Conservation (phyloP, 2,113 vertebrate genomes). For the Eonycteris spelaea region DNA sequence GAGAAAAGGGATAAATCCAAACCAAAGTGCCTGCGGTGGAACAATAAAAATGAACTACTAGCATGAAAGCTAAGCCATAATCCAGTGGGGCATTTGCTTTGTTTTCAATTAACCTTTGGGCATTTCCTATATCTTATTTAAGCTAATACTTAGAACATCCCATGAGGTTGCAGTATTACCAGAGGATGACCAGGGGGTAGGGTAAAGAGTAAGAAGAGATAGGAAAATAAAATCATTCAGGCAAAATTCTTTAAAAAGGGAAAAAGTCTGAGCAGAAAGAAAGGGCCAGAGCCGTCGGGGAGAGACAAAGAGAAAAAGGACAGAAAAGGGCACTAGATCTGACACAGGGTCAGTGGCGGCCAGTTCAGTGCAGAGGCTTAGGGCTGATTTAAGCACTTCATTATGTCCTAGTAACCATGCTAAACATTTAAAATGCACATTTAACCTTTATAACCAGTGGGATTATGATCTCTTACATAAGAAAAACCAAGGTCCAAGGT, state of each 20-base stretch:
- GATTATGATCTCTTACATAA: background rate
- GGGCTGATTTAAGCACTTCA: background rate
- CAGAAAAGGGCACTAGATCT: background rate
- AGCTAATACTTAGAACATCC: background rate
- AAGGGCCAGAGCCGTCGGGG: background rate
- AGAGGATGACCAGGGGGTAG: background rate
- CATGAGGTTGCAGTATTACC: background rate
- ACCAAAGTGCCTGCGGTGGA: background rate
- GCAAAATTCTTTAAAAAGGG: background rate
- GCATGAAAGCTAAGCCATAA: background rate
- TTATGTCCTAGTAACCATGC: background rate
- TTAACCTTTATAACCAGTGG: background rate
- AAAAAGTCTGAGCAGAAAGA: background rate
- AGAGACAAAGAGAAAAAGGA: background rate
- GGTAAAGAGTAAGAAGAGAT: background rate
- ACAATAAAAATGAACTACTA: background rate
- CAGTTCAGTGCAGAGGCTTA: background rate
- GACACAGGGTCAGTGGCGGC: background rate
- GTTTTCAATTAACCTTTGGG: background rate
- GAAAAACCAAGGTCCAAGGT: background rate
- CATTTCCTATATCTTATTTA: background rate
- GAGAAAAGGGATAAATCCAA: conserved; percentile 2
- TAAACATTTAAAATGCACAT: background rate
- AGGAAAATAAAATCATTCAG: background rate
- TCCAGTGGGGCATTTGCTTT: background rate